These are phyloP conservation scores for Cheirogaleus major DNA, from an alignment of 2,797 vertebrate genomes.

Conservation along the genomic window DNA sequence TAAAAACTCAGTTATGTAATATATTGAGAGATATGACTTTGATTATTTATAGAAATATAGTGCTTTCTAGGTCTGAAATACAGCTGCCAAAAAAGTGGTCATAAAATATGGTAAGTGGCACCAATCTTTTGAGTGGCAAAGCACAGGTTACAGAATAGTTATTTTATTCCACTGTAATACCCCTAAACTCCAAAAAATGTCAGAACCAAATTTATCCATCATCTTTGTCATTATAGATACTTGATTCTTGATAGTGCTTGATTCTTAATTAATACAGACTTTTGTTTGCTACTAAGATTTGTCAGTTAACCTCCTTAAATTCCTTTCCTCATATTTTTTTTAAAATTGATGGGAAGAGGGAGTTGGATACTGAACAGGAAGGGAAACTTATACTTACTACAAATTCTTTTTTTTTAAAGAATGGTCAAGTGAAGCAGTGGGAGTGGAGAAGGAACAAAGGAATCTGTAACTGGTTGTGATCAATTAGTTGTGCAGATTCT, in stretches of 20 bases:
- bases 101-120: constrained; percentile 5
- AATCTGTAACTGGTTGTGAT: too few species aligned
- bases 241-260: background rate
- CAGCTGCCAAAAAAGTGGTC: background rate
- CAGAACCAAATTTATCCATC: background rate
- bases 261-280: background rate
- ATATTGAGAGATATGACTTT: constrained; percentile 18
- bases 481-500: background rate
- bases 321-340: background rate
- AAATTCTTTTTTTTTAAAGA: background rate
- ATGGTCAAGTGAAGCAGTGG: too few species aligned
- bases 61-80: constrained; percentile 52
- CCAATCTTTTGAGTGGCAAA: constrained; percentile 7
- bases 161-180: background rate
- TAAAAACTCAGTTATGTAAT: constrained; percentile 37
- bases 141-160: background rate
- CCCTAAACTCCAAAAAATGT: background rate
- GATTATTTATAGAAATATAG: constrained; percentile 26
- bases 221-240: background rate
- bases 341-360: background rate
- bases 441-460: too few species aligned
- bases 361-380: background rate
- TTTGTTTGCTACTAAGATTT: constrained; percentile 3
- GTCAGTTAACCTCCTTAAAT: background rate
- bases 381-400: background rate